phyloP scores from a whole-genome alignment of 2,888 invertebrate species.

The Conistra vaccinii region DNA sequence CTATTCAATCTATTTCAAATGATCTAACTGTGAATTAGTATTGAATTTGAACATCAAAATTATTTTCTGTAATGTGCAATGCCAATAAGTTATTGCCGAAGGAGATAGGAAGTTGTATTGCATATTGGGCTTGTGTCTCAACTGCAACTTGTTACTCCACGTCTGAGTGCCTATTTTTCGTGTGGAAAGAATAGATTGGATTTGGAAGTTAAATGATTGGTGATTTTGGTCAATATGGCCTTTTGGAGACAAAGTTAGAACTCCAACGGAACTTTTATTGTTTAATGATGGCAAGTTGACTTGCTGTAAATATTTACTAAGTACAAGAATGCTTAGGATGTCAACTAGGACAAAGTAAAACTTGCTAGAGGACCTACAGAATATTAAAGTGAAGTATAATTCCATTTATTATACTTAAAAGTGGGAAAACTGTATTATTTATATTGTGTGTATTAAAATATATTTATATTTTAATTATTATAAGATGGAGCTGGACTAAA shows the following conservation, averaged over 20 bases:
- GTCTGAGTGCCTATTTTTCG: neutral
- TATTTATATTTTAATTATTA: neutral
- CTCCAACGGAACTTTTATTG: neutral
- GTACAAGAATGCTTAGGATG: neutral
- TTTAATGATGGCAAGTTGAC: neutral
- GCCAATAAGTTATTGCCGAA: neutral
- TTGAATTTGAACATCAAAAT: constrained; percentile 1
- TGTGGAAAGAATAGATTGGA: neutral
- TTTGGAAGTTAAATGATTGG: neutral
- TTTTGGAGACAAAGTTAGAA: neutral
- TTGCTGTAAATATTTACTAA: neutral
- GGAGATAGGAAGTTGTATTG: neutral
- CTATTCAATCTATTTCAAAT: neutral
- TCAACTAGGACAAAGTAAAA: neutral
- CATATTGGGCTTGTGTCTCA: neutral
- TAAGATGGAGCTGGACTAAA: neutral
- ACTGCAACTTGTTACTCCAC: neutral
- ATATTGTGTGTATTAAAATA: too few species aligned
- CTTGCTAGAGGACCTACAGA: neutral
- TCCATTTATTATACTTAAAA: neutral
- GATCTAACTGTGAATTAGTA: neutral
- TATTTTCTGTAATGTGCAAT: neutral
- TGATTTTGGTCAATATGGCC: neutral
- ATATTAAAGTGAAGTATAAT: neutral
- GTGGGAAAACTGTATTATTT: neutral